Base-by-base conservation (phyloP, 2,797 vertebrate species). In the Danio kyathit region DNA sequence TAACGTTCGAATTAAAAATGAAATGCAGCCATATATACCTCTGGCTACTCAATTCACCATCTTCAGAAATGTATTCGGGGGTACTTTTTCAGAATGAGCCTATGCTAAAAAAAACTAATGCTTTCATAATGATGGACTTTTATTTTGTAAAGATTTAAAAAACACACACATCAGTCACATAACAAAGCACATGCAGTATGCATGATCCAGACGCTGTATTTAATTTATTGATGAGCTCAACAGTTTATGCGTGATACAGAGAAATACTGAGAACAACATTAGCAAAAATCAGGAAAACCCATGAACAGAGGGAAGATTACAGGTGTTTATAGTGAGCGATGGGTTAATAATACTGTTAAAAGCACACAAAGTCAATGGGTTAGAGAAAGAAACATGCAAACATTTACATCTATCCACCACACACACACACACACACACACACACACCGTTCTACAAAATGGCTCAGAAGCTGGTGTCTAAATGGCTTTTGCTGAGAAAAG, bases 141-240 rank as follows among this genome's bases (percentile, higher is more conserved):
- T 48, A 12, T 48, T 7, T 48, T 7, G 5, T 48, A 5, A 48
- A 51, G 3, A 51, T 51, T 3, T 17, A 56, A 12, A 60, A 5
- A 60, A 3, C 3, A 59, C 57, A 51, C 59, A 74, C 17, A 48
- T 9, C 12, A 88, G 61, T 79, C 40, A 21, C 75, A 66, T 16
- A 85, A 19, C 82, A 85, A 86, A 86, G 46, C 82, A 65, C 59
- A 83, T 29, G n/a, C n/a, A n/a, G n/a, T 69, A 65, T 78, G 72
- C 67, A 74, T 48, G 72, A 86, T 79, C 5, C 5, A 87, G 61
- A 78, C 63, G 83, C 10, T 4, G 40, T 75, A 89, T 88, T 87
- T 70, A 43, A 74, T 90, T 91, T 91, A 91, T 90, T 91, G 78
- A 78, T 75, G 73, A 85, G 69, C 86, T 76, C 79, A 87, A 87